Percentiles rank a stretch among this genome's conserved stretches.
phyloP scores from a whole-genome alignment of 2,113 vertebrate species.

The Oriolus oriolus region DNA sequence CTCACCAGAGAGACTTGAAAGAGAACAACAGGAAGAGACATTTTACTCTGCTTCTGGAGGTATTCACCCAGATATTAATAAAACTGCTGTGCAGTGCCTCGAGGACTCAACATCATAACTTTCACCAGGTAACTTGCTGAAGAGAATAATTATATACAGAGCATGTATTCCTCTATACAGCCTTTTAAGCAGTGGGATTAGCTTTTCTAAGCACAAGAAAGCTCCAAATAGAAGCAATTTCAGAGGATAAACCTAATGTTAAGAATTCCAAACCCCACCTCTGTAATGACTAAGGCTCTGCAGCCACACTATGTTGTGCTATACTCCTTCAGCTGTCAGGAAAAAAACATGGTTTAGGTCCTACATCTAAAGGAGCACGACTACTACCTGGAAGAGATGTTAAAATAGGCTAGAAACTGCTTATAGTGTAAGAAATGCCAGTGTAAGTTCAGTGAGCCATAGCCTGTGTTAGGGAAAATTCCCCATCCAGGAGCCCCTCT shows the following conservation, averaged over 20 bases:
- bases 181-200: constrained; percentile 48
- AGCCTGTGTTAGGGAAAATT: neutral
- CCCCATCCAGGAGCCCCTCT: neutral
- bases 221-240: constrained; percentile 48
- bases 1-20: neutral
- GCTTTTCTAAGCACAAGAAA: constrained; percentile 15
- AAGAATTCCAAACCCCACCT: neutral
- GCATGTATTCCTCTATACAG: neutral
- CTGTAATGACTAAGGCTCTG: neutral
- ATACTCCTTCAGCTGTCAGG: neutral
- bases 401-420: neutral
- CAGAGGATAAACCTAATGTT: constrained; percentile 4
- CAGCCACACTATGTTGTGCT: neutral
- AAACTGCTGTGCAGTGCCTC: neutral
- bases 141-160: constrained; percentile 38
- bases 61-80: neutral
- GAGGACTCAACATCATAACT: neutral
- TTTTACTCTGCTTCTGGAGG: neutral
- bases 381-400: neutral
- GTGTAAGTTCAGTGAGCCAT: neutral
- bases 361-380: neutral
- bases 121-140: neutral
- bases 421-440: neutral
- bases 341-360: neutral
- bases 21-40: neutral